Percentiles rank a stretch among this genome's conserved stretches.
phyloP scores from a whole-genome alignment of 2,797 vertebrate species.

The Anas bahamensis region DNA sequence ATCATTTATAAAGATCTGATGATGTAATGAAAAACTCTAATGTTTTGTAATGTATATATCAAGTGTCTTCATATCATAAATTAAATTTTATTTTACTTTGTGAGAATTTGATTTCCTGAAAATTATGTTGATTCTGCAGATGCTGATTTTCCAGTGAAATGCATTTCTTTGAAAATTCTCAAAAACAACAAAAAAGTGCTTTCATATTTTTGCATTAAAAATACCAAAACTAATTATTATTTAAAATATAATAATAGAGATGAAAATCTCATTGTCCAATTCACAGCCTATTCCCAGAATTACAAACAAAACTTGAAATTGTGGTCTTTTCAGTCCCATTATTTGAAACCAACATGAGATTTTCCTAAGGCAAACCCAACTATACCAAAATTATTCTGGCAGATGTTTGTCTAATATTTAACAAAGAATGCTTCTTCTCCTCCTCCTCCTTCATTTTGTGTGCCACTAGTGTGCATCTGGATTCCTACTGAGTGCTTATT shows the following conservation, averaged over 20 bases:
- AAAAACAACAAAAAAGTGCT: background rate
- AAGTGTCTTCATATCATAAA: background rate
- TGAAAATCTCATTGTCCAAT: background rate
- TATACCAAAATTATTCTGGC: background rate
- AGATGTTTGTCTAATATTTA: background rate
- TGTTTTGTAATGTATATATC: background rate
- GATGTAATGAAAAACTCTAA: background rate
- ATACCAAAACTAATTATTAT: background rate
- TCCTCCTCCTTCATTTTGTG: background rate
- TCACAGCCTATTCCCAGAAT: background rate
- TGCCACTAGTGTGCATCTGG: background rate
- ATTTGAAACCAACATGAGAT: background rate
- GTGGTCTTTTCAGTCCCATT: background rate
- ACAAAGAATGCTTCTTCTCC: background rate
- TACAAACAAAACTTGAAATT: conserved; percentile 3
- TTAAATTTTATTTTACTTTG: background rate
- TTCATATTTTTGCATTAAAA: background rate
- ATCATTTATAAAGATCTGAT: background rate
- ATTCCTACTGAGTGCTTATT: background rate
- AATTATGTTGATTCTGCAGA: background rate
- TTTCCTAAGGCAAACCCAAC: conserved; percentile 3
- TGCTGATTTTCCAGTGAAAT: background rate
- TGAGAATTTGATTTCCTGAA: background rate
- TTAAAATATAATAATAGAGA: background rate
- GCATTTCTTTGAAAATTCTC: background rate